Percentiles rank a stretch among this genome's conserved stretches.
phyloP scores from a whole-genome alignment of 2,888 invertebrate genomes.

The Brachyptera putata region DNA sequence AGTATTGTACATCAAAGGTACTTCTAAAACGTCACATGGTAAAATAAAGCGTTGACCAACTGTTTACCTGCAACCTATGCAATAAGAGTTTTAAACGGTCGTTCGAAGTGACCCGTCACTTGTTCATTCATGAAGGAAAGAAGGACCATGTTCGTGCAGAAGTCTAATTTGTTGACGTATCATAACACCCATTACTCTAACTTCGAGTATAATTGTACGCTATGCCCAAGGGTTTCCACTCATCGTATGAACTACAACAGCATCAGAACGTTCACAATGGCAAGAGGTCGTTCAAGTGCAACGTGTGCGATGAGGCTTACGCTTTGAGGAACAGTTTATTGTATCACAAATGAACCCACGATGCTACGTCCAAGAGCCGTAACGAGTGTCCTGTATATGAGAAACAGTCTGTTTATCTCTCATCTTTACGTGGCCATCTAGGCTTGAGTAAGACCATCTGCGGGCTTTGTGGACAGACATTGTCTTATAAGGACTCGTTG shows the following conservation, averaged over 20 bases:
- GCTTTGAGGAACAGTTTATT: slow-evolving; percentile 4
- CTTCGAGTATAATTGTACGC: slow-evolving; percentile 38
- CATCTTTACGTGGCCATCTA: slow-evolving; percentile 31
- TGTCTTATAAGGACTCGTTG: slow-evolving; percentile 55
- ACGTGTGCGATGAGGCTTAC: slow-evolving; percentile 44
- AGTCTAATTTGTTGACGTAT: slow-evolving; percentile 40
- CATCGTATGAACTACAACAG: slow-evolving; percentile 38
- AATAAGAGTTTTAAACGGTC: slow-evolving; percentile 27
- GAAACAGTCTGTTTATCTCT: slow-evolving; percentile 36
- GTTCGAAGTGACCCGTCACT: slow-evolving; percentile 38
- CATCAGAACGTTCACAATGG: slow-evolving; percentile 43
- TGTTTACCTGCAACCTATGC: slow-evolving; percentile 29
- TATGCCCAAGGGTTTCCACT: slow-evolving; percentile 40
- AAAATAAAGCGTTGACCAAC: slow-evolving; percentile 40
- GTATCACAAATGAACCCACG: slow-evolving; percentile 4
- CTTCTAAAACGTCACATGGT: slow-evolving; percentile 39
- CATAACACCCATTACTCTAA: slow-evolving; percentile 40
- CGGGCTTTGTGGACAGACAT: slow-evolving; percentile 58
- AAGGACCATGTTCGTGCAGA: slow-evolving; percentile 40
- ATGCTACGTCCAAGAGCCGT: slow-evolving; percentile 29
- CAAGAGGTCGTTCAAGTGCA: slow-evolving; percentile 47
- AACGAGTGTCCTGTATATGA: slow-evolving; percentile 38
- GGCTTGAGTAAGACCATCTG: slow-evolving; percentile 52
- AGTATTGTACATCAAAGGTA: slow-evolving; percentile 36
- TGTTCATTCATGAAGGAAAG: slow-evolving; percentile 39